A percentile compares a stretch with the other conserved stretches of the same genome.
phyloP scores from a whole-genome alignment of 2,888 invertebrate genomes.

The Pimpla rufipes region DNA sequence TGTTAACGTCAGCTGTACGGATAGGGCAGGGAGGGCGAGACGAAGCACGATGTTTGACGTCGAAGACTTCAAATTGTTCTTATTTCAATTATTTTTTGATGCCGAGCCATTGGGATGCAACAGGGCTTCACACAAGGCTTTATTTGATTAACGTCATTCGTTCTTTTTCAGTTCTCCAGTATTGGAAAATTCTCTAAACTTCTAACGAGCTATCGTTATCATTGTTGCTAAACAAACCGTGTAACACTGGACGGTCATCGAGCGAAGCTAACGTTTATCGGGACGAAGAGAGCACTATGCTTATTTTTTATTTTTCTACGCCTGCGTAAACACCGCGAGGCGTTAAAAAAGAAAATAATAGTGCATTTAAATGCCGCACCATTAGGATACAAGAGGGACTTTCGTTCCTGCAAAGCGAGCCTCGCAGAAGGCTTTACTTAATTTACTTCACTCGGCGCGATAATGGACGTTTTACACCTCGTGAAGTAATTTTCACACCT shows the following conservation, averaged over 20 bases:
- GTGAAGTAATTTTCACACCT: no score
- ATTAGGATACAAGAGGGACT: conserved; percentile 1
- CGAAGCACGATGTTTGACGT: no score
- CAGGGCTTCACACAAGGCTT: not conserved
- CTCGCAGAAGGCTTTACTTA: not conserved
- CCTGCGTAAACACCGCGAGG: conserved; percentile 19
- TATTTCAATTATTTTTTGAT: no score
- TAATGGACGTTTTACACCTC: no score
- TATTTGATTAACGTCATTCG: not conserved
- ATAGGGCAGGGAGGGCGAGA: no score
- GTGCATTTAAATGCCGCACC: not conserved
- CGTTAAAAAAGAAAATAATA: not conserved
- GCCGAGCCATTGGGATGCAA: not conserved
- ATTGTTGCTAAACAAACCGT: conserved; percentile 29
- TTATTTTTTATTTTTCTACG: no score
- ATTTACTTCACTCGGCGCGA: not conserved
- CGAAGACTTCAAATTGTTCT: no score
- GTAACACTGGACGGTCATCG: conserved; percentile 3
- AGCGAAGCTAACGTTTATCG: conserved; percentile 16
- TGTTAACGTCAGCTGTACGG: no score
- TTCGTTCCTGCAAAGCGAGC: not conserved
- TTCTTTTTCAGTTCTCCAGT: not conserved
- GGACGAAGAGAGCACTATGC: conserved; percentile 4
- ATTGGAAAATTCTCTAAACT: not conserved
- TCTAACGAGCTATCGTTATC: not conserved